phyloP scores from a whole-genome alignment of 2,888 invertebrate genomes.

The Macrophya annulata region DNA sequence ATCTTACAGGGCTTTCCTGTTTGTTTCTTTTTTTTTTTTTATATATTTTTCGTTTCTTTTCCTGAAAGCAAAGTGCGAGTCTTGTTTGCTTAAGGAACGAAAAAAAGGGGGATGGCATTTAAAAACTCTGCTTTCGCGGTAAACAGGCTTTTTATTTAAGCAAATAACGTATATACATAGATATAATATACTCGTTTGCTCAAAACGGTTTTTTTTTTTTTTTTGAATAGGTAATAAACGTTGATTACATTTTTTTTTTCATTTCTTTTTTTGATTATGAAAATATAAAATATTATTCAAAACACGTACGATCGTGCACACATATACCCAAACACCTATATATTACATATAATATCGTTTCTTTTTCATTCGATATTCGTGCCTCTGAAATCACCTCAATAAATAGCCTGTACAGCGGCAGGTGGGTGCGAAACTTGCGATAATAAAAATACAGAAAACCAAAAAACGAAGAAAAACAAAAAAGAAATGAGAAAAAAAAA shows the following conservation, averaged over 20 bases:
- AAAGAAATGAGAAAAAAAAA: not conserved
- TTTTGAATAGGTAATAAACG: not conserved
- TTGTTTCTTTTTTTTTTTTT: not conserved
- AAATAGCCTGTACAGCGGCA: not conserved
- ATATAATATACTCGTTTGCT: not conserved
- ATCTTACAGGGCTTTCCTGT: not conserved
- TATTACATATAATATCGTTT: not conserved
- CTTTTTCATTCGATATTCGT: conserved; percentile 20
- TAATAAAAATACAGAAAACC: not conserved
- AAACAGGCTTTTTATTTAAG: not conserved
- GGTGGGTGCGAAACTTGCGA: not conserved
- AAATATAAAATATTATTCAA: conserved; percentile 21
- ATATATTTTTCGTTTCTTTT: not conserved
- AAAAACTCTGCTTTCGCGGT: not conserved
- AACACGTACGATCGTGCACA: not conserved
- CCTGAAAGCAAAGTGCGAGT: not conserved
- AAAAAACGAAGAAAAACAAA: not conserved
- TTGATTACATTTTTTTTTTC: not conserved
- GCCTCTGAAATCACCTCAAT: not conserved
- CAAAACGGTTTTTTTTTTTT: too few species aligned
- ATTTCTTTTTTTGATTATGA: not conserved
- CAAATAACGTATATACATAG: conserved; percentile 21
- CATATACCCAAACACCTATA: too few species aligned
- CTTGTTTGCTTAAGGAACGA: not conserved
- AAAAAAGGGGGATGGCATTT: conserved; percentile 16